These are phyloP conservation scores for Willowsia nigromaculata DNA, from an alignment of 2,888 invertebrate species.

Conservation along the genomic window DNA sequence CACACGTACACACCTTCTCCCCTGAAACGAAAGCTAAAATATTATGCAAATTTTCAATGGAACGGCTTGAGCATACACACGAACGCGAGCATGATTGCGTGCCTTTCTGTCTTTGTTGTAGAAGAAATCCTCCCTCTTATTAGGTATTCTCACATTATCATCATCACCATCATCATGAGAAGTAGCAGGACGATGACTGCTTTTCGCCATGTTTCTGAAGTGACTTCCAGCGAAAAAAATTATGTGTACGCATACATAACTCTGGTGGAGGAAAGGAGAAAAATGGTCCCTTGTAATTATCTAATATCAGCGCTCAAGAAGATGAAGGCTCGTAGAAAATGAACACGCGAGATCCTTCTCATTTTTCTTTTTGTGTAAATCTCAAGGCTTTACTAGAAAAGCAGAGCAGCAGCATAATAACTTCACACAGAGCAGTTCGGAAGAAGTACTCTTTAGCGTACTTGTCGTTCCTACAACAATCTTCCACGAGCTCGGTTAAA, in stretches of 20 bases:
- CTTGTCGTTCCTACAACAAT: not conserved
- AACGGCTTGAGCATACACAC: not conserved
- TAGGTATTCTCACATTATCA: constrained; percentile 6
- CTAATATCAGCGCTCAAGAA: constrained; percentile 21
- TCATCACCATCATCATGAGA: not conserved
- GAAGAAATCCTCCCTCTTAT: not conserved
- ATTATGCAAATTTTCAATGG: constrained; percentile 36
- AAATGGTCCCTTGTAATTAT: constrained; percentile 21
- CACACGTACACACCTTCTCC: not conserved
- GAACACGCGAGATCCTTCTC: constrained; percentile 26
- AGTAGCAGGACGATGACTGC: not conserved
- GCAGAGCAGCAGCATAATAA: not conserved
- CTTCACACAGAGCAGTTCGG: no score
- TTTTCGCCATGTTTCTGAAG: not conserved
- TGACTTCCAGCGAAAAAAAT: not conserved
- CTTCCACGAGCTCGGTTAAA: not conserved
- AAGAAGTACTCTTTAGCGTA: not conserved
- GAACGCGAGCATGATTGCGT: not conserved
- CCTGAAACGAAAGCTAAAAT: not conserved
- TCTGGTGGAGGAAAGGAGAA: not conserved
- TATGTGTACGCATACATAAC: not conserved
- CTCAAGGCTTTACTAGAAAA: constrained; percentile 5
- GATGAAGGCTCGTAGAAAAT: not conserved
- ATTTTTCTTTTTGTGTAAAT: constrained; percentile 17
- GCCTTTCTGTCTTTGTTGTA: not conserved